These are phyloP conservation scores for Dreissena rostriformis DNA, from an alignment of 1,140 invertebrate species.

Conservation along the genomic window DNA sequence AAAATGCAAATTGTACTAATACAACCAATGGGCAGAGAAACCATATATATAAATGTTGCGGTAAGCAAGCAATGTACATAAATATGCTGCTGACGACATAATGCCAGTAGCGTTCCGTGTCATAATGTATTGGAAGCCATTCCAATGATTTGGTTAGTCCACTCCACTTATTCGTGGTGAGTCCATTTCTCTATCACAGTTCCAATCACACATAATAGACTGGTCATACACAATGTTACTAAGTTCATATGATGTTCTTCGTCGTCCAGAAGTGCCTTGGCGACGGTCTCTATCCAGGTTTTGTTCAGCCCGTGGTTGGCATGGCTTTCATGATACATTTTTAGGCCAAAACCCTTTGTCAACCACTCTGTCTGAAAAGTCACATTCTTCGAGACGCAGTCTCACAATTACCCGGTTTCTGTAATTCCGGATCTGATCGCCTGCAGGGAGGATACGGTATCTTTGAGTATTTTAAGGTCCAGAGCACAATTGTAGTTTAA, in stretches of 20 bases:
- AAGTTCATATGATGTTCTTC: background rate
- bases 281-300: background rate
- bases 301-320: background rate
- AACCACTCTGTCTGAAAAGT: background rate
- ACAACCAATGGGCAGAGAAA: conserved; percentile 2
- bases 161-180: background rate
- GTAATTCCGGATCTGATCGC: too few relatives aligned
- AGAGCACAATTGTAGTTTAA: too few relatives aligned
- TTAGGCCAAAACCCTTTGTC: background rate
- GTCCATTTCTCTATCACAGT: background rate
- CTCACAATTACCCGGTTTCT: background rate
- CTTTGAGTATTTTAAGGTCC: too few relatives aligned
- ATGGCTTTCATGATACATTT: background rate
- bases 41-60: conserved; percentile 3
- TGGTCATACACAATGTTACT: background rate
- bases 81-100: conserved; percentile 19
- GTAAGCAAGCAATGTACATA: conserved; percentile 11
- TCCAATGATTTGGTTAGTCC: background rate
- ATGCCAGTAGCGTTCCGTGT: conserved; percentile 21
- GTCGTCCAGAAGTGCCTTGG: background rate
- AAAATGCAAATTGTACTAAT: background rate
- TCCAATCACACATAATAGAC: background rate
- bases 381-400: background rate
- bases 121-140: background rate
- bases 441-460: too few relatives aligned